Percentiles rank a stretch among this genome's conserved stretches.
Conservation (phyloP, 2,797 vertebrate species). For the Lagodon rhomboides region DNA sequence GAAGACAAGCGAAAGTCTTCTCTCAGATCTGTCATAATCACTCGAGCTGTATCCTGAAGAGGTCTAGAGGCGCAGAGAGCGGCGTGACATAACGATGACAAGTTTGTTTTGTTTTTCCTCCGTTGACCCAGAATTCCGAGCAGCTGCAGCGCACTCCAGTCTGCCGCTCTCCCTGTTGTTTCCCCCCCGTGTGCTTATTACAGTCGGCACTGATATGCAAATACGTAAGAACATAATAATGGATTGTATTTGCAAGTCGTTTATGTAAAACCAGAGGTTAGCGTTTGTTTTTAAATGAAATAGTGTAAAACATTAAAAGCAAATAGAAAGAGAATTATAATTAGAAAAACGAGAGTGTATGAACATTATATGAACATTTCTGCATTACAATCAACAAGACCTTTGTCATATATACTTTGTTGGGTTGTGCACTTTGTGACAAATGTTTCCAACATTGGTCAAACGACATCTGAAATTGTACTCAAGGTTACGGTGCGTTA, state of each 20-base stretch:
- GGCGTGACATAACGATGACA: constrained; percentile 31
- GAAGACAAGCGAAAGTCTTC: background rate
- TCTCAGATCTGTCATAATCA: background rate
- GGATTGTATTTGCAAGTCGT: background rate
- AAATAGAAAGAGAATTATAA: background rate
- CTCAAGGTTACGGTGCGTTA: no score
- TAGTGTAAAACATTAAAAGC: background rate
- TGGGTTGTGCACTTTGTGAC: no score
- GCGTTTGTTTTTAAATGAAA: background rate
- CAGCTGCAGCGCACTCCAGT: background rate
- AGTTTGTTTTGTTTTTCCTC: constrained; percentile 22
- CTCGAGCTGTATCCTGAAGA: constrained; percentile 1
- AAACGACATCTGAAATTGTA: no score
- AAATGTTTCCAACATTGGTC: no score
- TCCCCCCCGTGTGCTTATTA: background rate
- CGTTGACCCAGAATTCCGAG: constrained; percentile 32
- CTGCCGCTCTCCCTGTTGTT: background rate
- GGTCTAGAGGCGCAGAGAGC: background rate
- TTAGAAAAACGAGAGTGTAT: background rate
- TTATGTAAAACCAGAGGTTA: background rate
- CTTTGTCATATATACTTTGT: no score
- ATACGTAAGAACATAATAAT: background rate
- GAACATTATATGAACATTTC: no score
- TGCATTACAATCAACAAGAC: no score
- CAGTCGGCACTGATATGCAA: background rate